Percentiles rank a stretch among this genome's conserved stretches.
These are phyloP conservation scores for Tyrannus savana DNA, from an alignment of 2,113 vertebrate species.

Conservation along the genomic window DNA sequence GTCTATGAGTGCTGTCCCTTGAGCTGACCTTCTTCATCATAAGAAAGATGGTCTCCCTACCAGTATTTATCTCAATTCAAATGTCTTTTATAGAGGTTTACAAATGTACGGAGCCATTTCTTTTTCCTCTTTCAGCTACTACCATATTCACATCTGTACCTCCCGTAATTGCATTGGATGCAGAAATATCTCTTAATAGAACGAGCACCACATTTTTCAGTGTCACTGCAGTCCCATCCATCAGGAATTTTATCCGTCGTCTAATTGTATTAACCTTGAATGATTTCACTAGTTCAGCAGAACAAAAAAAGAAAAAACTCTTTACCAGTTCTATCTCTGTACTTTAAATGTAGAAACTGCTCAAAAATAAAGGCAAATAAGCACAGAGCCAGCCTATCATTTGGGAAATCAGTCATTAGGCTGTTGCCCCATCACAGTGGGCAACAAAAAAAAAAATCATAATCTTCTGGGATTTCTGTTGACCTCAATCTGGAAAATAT, in stretches of 20 bases:
- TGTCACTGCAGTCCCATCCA: conserved; percentile 19
- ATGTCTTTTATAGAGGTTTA: not conserved
- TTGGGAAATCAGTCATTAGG: not conserved
- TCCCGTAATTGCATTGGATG: conserved; percentile 7
- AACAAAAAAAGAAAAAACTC: not conserved
- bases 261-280: conserved; percentile 50
- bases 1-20: not conserved
- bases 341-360: not conserved
- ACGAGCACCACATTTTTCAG: conserved; percentile 17
- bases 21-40: not conserved
- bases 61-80: not conserved
- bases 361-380: not conserved
- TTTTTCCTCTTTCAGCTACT: not conserved
- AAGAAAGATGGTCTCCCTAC: not conserved
- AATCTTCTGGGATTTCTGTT: not conserved
- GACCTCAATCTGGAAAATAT: not conserved
- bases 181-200: conserved; percentile 24
- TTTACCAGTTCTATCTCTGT: not conserved
- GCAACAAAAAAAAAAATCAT: not conserved
- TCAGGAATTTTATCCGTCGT: not conserved
- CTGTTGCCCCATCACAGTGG: not conserved
- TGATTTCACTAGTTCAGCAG: conserved; percentile 35
- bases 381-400: not conserved
- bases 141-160: not conserved
- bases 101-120: not conserved